Evolutionary conservation across 2,888 invertebrate species (phyloP).

Genomic region (Stomorhina lunata): DNA sequence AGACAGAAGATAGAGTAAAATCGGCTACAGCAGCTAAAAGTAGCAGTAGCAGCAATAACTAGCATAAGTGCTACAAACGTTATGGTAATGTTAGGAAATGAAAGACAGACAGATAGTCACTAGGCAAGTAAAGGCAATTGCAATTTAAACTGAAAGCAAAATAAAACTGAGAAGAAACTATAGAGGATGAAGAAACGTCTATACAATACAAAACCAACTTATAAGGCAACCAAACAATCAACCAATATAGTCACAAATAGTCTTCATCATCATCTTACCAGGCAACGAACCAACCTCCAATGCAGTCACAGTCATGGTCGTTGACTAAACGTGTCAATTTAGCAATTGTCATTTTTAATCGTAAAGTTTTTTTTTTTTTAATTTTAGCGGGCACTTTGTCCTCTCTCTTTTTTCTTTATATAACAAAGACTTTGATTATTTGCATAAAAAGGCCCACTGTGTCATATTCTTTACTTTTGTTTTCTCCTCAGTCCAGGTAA

Average conservation of each 20-base stretch:
- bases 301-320: slow-evolving; percentile 76
- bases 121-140: slow-evolving; percentile 41
- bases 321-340: slow-evolving; percentile 77
- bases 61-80: not conserved
- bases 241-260: slow-evolving; percentile 26
- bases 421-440: not conserved
- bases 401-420: not conserved
- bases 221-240: not conserved
- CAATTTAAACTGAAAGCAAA: slow-evolving; percentile 47
- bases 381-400: too few species aligned
- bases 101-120: slow-evolving; percentile 22
- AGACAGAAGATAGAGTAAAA: slow-evolving; percentile 27
- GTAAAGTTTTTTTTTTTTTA: slow-evolving; percentile 11
- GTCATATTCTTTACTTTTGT: not conserved
- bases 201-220: slow-evolving; percentile 12
- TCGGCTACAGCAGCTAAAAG: slow-evolving; percentile 5
- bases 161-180: slow-evolving; percentile 2
- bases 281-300: slow-evolving; percentile 55
- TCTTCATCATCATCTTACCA: not conserved
- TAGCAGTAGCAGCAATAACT: not conserved
- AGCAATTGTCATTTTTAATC: slow-evolving; percentile 59
- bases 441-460: slow-evolving; percentile 23
- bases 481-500: not conserved
- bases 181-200: not conserved
- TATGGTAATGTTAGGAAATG: slow-evolving; percentile 6